Evolutionary conservation across 2,888 invertebrate genomes (phyloP), one percentile per base, ranked within the genome.

Genomic region (Macrophya annulata): DNA sequence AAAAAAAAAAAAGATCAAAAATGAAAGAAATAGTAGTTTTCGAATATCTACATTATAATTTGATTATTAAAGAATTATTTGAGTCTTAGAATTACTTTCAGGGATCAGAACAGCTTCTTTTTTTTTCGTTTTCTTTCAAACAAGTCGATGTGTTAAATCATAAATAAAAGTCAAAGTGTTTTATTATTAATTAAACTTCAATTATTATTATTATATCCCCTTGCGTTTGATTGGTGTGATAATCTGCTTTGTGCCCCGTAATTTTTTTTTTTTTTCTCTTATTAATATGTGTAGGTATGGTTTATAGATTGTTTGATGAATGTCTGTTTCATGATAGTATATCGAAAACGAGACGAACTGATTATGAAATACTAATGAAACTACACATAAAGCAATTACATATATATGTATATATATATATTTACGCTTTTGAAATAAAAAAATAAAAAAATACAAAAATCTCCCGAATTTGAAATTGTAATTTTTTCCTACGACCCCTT

Each of bases 201-300:
- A 71, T 71, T 71, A 40, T 40, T 71, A 40, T 40, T 37, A 71
- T 71, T 31, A 31, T 31, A 31, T 71, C 37, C 71, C 71, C 40
- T 40, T 17, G 71, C 37, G 40, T 40, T n/a, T 71, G 37, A 17
- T 37, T 43, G 37, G 40, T 71, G 71, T 71, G 31, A 17, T 40
- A 4, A 71, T 40, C 37, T 71, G 37, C 71, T 17, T 40, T 71
- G 71, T 71, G 37, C 40, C 71, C n/a, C n/a, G n/a, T n/a, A n/a
- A n/a, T n/a, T n/a, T n/a, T n/a, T n/a, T 17, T 40, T 71, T 9
- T n/a, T n/a, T 31, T 15, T n/a, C n/a, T 6, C n/a, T 71, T 71
- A 17, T 17, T 71, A 9, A 37, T 43, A 71, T 40, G 12, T 65
- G 10, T 43, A 40, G n/a, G n/a, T 43, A 40, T 43, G n/a, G 9